Evolutionary conservation across 2,797 vertebrate genomes (phyloP), one percentile per base, ranked within the genome.

Genomic region (Cyclopterus lumpus): DNA sequence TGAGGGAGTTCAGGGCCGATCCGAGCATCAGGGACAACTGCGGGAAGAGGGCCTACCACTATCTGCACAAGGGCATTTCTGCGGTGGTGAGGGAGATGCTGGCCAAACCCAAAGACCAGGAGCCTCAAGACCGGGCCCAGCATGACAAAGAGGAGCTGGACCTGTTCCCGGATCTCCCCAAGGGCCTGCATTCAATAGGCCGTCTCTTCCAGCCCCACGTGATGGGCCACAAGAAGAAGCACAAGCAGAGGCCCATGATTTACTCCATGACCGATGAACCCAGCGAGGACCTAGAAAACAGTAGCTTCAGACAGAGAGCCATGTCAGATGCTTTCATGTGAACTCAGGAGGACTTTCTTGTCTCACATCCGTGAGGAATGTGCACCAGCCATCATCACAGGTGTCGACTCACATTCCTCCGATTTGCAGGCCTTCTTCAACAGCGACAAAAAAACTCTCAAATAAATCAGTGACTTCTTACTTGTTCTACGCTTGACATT

Each of bases 1-100:
- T 97, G 26, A 86, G 53, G 5, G 93, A 94, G 66, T 95, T 94
- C 34, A 89, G 91, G 0, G 98, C 97, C 24, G 90, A 95, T 8
- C 86, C 86, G 0, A 89, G 89, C 12, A 51, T 97, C 71, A 92
- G 98, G 46, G 98, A 99, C 91, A 96, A 99, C 92, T 95, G 94
- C 0, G 98, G 98, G 30, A 97, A 95, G 79, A 96, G 92, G 67
- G 94, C 98, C 0, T 95, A 96, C 82, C 96, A 98, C 71, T 99
- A 99, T 72, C 83, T 99, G 48, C 93, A 70, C 57, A 84, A 93
- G 1, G 94, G 89, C 0, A 64, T 92, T 0, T 94, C 96, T 0
- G 63, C 60, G 0, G 81, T 86, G 0, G 46, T 97, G n/a, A 91
- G 93, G 34, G 94, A 93, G 73, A 86, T 98, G 49, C 89, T 99